Evolutionary conservation across 1,140 invertebrate species (phyloP).

Genomic region (Pachyrhynchus sulphureomaculatus): DNA sequence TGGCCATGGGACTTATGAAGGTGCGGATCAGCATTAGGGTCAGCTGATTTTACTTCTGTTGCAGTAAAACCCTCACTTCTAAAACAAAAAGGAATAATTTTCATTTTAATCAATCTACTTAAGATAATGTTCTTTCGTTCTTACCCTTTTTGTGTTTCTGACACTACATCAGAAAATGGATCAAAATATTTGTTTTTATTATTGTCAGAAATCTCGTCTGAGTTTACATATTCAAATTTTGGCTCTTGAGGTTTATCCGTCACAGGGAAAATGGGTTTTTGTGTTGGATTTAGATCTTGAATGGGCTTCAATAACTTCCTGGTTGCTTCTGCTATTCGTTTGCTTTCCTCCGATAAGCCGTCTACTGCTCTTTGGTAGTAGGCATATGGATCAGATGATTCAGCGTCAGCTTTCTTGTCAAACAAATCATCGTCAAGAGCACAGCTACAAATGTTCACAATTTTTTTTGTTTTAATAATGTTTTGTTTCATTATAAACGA

Average conservation of each 20-base stretch:
- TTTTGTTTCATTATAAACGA: not conserved
- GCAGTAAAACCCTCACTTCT: not conserved
- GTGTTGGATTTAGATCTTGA: too few species aligned
- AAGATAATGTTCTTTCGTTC: too few species aligned
- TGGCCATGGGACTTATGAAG: conserved; percentile 3
- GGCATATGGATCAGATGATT: not conserved
- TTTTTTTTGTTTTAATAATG: not conserved
- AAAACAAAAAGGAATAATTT: not conserved
- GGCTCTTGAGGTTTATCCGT: too few species aligned
- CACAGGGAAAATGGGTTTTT: too few species aligned
- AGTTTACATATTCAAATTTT: too few species aligned
- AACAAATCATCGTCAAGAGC: not conserved
- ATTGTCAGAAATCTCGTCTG: too few species aligned
- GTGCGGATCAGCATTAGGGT: not conserved
- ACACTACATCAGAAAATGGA: too few species aligned
- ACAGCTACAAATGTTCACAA: conserved; percentile 1
- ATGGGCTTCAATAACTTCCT: too few species aligned
- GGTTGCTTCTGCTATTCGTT: conserved; percentile 1
- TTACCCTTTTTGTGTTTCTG: too few species aligned
- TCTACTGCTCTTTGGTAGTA: conserved; percentile 14
- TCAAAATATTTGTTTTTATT: too few species aligned
- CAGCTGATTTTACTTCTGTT: conserved; percentile 11
- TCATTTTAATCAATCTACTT: too few species aligned
- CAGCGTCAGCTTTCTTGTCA: not conserved
- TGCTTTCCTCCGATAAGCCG: not conserved